Percentiles rank a stretch among this genome's conserved stretches.
phyloP scores from a whole-genome alignment of 2,797 vertebrate species.

The Hydrophis major region DNA sequence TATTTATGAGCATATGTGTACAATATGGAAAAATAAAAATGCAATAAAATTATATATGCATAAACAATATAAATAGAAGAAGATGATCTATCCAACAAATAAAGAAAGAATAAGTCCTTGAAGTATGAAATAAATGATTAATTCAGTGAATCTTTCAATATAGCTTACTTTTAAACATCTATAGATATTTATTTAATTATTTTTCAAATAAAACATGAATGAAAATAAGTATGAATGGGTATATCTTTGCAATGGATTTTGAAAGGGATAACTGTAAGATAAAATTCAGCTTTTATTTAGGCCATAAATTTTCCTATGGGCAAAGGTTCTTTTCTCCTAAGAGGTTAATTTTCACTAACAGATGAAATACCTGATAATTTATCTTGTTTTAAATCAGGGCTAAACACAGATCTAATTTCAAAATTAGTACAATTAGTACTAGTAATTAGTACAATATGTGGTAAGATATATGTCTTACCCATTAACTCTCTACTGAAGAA shows the following conservation, averaged over 20 bases:
- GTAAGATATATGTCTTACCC: neutral
- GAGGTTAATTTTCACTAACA: neutral
- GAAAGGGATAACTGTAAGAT: neutral
- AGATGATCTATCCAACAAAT: neutral
- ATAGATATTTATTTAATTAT: rapidly evolving
- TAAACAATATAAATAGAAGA: neutral
- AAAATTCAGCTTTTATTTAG: neutral
- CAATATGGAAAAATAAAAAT: neutral
- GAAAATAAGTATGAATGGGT: neutral
- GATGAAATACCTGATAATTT: neutral
- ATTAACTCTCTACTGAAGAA: neutral
- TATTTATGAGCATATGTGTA: neutral
- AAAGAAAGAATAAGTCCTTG: neutral
- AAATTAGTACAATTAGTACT: neutral
- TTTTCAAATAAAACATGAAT: neutral
- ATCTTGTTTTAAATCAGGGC: neutral
- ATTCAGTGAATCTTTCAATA: neutral
- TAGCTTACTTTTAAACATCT: neutral
- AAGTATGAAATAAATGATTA: constrained; percentile 18
- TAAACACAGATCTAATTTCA: neutral
- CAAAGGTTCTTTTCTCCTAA: neutral
- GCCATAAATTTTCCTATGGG: neutral
- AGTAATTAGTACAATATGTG: neutral
- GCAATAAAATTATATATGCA: neutral
- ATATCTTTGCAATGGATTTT: neutral